phyloP scores from a whole-genome alignment of 2,113 vertebrate genomes.

The Eurypyga helias region DNA sequence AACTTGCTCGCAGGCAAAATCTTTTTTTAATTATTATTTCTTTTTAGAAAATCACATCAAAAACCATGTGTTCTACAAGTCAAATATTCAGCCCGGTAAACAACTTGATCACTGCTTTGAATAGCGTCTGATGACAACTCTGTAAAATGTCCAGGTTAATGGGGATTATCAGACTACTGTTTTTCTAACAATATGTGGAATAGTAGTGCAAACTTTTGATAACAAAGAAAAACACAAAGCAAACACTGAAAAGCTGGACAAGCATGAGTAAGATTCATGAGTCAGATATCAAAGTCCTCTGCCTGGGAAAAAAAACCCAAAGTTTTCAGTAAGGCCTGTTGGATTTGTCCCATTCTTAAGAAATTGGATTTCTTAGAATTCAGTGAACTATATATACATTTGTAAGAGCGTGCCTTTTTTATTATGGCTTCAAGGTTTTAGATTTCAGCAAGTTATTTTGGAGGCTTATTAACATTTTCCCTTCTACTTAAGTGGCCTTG shows the following conservation, averaged over 20 bases:
- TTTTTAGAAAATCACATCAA: not conserved
- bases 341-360: slow-evolving; percentile 17
- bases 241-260: not conserved
- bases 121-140: not conserved
- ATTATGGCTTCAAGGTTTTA: slow-evolving; percentile 22
- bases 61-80: not conserved
- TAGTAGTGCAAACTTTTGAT: not conserved
- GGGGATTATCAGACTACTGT: not conserved
- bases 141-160: not conserved
- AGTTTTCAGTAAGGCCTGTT: not conserved
- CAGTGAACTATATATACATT: not conserved
- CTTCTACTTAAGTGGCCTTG: slow-evolving; percentile 28
- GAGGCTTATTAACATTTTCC: slow-evolving; percentile 39
- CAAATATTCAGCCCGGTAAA: not conserved
- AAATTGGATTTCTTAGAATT: slow-evolving; percentile 20
- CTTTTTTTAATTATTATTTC: not conserved
- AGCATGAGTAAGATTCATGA: not conserved
- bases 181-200: not conserved
- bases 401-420: not conserved
- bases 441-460: slow-evolving; percentile 27
- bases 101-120: not conserved
- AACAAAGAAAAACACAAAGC: not conserved
- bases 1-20: slow-evolving; percentile 17
- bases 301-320: not conserved
- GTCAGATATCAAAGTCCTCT: not conserved